Conservation (phyloP, 2,797 vertebrate species). For the Sitta carolinensis region DNA sequence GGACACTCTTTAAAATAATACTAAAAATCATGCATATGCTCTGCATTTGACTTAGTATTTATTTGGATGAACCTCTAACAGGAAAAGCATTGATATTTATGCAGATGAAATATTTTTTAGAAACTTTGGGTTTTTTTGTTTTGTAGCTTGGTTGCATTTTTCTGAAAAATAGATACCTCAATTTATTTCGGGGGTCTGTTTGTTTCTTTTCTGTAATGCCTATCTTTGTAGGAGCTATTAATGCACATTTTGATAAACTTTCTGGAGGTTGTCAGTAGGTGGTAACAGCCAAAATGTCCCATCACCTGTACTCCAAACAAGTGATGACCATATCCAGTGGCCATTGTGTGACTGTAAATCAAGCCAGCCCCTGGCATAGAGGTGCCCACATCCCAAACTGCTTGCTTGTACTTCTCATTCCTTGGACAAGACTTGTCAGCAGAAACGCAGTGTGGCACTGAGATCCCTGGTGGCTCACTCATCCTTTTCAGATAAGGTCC, state of each 20-base stretch:
- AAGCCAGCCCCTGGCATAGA: not conserved
- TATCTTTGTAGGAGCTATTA: not conserved
- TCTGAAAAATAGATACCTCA: not conserved
- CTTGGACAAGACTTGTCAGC: not conserved
- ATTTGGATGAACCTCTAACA: not conserved
- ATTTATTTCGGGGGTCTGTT: not conserved
- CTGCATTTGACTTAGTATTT: not conserved
- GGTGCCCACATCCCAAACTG: accelerated
- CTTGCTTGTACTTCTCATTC: not conserved
- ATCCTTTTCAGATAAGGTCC: not conserved
- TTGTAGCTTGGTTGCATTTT: not conserved
- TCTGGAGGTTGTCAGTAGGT: not conserved
- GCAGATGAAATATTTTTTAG: not conserved
- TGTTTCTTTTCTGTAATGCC: not conserved
- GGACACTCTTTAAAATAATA: not conserved
- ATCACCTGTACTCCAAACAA: not conserved
- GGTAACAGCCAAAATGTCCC: not conserved
- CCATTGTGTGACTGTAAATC: not conserved
- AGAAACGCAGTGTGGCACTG: not conserved
- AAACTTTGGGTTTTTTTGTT: not conserved
- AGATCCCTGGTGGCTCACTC: not conserved
- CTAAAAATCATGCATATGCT: not conserved
- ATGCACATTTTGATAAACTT: not conserved
- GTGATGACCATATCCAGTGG: accelerated
- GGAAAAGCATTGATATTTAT: not conserved